phyloP scores from a whole-genome alignment of 2,797 vertebrate species.

The Holocentrus rufus region DNA sequence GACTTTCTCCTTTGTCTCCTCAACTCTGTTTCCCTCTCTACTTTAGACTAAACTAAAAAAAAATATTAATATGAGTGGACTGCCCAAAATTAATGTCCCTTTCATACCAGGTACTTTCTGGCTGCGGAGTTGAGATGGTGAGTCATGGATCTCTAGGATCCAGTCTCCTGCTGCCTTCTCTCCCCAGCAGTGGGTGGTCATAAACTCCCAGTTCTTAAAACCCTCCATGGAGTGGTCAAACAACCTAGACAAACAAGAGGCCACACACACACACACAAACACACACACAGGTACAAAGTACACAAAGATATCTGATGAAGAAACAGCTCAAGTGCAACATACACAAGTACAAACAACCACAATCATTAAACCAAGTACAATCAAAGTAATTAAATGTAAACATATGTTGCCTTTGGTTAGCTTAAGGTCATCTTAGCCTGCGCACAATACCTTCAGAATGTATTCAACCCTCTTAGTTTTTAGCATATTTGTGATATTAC shows the following conservation, averaged over 20 bases:
- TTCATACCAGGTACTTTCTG: slow-evolving; percentile 95
- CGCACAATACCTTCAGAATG: background rate
- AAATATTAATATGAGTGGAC: background rate
- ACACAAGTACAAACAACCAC: slow-evolving; percentile 40
- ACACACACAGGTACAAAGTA: slow-evolving; percentile 24
- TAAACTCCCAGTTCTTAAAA: slow-evolving; percentile 99
- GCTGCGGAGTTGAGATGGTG: slow-evolving; percentile 95
- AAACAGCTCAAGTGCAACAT: slow-evolving; percentile 40
- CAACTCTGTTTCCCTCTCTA: background rate
- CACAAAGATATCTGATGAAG: slow-evolving; percentile 38
- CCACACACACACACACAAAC: slow-evolving; percentile 30
- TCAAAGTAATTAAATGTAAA: slow-evolving; percentile 34
- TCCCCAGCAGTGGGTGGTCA: slow-evolving; percentile 99
- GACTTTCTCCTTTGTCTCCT: background rate
- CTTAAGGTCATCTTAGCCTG: slow-evolving; percentile 11
- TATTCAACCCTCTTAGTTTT: background rate
- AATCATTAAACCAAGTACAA: slow-evolving; percentile 30
- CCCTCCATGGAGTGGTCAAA: slow-evolving; percentile 99
- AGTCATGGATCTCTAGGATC: slow-evolving; percentile 97
- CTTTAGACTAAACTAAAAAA: background rate
- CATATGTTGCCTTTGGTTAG: slow-evolving; percentile 31
- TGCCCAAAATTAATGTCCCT: background rate
- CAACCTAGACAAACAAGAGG: slow-evolving; percentile 79
- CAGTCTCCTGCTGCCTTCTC: slow-evolving; percentile 97
- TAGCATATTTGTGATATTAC: background rate